phyloP scores from a whole-genome alignment of 2,797 vertebrate genomes.

The Coendou prehensilis region DNA sequence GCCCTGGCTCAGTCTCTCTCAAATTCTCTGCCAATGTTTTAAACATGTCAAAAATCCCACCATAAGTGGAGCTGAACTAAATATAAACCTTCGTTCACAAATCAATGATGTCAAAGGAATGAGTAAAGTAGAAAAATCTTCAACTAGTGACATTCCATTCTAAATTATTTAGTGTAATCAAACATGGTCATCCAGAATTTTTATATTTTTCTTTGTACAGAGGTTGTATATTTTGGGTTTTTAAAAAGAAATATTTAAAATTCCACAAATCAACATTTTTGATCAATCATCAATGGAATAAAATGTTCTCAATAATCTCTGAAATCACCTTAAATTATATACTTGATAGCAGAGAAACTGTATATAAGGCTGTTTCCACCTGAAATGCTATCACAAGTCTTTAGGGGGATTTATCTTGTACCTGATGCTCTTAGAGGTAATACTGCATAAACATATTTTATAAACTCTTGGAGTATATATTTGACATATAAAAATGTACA shows the following conservation, averaged over 20 bases:
- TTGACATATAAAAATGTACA: constrained; percentile 91
- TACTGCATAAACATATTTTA: not conserved
- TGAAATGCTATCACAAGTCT: not conserved
- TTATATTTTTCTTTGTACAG: not conserved
- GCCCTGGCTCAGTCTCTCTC: not conserved
- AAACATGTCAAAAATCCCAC: constrained; percentile 15
- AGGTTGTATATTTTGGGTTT: not conserved
- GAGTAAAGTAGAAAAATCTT: constrained; percentile 52
- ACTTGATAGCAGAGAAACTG: constrained; percentile 73
- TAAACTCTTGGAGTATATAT: constrained; percentile 87
- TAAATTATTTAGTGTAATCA: constrained; percentile 77
- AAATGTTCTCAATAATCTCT: constrained; percentile 67
- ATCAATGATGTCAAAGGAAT: constrained; percentile 20
- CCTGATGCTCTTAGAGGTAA: not conserved
- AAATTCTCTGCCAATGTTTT: not conserved
- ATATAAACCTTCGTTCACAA: constrained; percentile 47
- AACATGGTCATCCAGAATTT: constrained; percentile 1
- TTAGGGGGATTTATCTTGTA: not conserved
- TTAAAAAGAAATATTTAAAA: not conserved
- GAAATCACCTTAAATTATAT: constrained; percentile 82
- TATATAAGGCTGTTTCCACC: constrained; percentile 78
- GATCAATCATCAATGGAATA: constrained; percentile 51
- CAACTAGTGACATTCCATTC: constrained; percentile 67
- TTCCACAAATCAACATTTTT: constrained; percentile 56
- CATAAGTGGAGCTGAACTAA: constrained; percentile 81